phyloP scores from a whole-genome alignment of 1,140 invertebrate species.

The Metopolophium dirhodum region DNA sequence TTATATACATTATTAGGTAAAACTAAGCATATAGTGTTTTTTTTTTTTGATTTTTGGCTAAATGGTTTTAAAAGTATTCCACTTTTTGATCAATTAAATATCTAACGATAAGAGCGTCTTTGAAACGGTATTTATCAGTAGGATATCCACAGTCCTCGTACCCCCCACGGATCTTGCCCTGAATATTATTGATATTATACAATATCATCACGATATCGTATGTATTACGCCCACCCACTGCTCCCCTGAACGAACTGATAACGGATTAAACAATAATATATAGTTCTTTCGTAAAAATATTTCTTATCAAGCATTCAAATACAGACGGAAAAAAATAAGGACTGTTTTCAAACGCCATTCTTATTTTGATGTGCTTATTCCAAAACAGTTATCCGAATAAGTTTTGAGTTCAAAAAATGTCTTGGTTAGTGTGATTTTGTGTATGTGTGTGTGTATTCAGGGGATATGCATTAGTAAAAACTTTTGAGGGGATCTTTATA shows the following conservation, averaged over 20 bases:
- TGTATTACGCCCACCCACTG: background rate
- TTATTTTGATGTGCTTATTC: background rate
- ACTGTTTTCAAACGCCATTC: background rate
- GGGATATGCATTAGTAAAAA: no score
- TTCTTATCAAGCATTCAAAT: background rate
- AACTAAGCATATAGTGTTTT: no score
- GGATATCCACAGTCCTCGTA: background rate
- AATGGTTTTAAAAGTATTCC: background rate
- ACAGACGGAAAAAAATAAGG: background rate
- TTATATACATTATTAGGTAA: no score
- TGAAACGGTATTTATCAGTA: no score
- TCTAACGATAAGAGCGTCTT: background rate
- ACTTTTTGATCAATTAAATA: background rate
- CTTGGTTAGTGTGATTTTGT: no score
- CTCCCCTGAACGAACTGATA: background rate
- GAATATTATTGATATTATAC: background rate
- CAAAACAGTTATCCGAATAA: background rate
- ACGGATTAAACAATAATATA: no score
- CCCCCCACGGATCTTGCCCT: no score
- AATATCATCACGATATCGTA: background rate
- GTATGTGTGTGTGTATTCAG: no score
- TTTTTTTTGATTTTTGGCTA: background rate
- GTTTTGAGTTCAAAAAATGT: background rate
- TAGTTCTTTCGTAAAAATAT: background rate
- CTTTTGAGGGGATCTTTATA: no score